Base-by-base conservation (phyloP, 64 coral and sea anemone species). In the Montipora foliosa region DNA sequence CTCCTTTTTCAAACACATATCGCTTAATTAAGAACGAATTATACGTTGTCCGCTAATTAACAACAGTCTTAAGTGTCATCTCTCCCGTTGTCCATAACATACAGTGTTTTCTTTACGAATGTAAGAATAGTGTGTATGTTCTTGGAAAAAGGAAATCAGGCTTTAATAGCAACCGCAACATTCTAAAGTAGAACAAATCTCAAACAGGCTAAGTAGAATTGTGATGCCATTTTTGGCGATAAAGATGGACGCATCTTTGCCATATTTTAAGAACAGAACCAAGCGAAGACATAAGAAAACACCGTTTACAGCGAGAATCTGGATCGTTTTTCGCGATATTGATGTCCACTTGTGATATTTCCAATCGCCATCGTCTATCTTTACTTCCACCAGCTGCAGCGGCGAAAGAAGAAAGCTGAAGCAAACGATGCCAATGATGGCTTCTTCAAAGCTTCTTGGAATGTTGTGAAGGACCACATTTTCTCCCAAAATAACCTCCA, bases 261-360 rank as follows among this genome's bases (percentile, higher is more conserved):
- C 66, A 76, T 90, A 48, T 51, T 90, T 84, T 2, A 50, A 44
- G 73, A 61, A 94, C 0, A 94, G 53, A 59, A 77, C 12, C 13
- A 89, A 53, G 16, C 92, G 93, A 69, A 92, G 75, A 6, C 91
- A 59, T 24, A 94, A 22, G 59, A 97, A 94, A 4, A 55, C 58
- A 10, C 78, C 5, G 49, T 97, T 94, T 0, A 97, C 92, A 5
- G 47, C 66, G 5, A 94, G 13, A 6, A 94, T 69, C 49, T 94
- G 95, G 9, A 89, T 4, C 14, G 75, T 19, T 12, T 57, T 75
- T 21, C 92, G 84, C 12, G 2, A 81, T 15, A 51, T 0, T 13
- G 60, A 80, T 44, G 59, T 21, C 4, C 3, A 11, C 9, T 20
- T 52, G 61, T 67, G 62, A 77, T 0, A 37, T 67, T 71, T 79